Base-by-base conservation (phyloP, 2,113 vertebrate genomes). In the Elephantulus edwardii region DNA sequence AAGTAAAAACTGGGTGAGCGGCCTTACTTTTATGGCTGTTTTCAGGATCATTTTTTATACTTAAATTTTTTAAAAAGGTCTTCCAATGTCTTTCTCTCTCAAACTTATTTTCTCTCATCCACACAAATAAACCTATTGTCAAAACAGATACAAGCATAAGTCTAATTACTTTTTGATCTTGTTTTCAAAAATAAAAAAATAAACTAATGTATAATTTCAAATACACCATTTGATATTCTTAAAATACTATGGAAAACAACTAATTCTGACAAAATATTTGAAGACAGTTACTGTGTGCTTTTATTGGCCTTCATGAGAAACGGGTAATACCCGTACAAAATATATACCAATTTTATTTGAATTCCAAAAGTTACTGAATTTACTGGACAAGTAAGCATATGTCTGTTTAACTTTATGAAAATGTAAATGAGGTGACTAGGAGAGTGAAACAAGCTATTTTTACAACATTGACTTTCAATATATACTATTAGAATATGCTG, bases 171-270 rank as follows among this genome's bases (percentile, higher is more conserved):
- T 12, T 30, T 87, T 50, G 48, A 48, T 17, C 58, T 5, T 64
- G 2, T 80, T 76, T 80, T 19, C 40, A 83, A 89, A 70, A 50
- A 5, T 86, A 72, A 19, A 76, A 70, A 56, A 81, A 81, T 4
- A 79, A 79, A n/a, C 56, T 22, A 54, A 93, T 70, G 20, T 77
- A 54, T 71, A 76, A 54, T 83, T 62, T 58, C 46, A 52, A 46
- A 89, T 50, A 10, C n/a, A 88, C 77, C 22, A 74, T 77, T 90
- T 77, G 17, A 20, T 72, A 6, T 62, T 91, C 42, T 86, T 83
- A 54, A 93, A 95, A 86, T 74, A 52, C 66, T 38, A 14, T 79
- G 35, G 17, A 74, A 20, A 46, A 9, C 4, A 76, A 90, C 3
- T 58, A 79, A 91, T 82, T 76, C 68, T 76, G 83, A 50, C 6